Conservation (phyloP, 2,797 vertebrate species). For the Hippoglossus hippoglossus region DNA sequence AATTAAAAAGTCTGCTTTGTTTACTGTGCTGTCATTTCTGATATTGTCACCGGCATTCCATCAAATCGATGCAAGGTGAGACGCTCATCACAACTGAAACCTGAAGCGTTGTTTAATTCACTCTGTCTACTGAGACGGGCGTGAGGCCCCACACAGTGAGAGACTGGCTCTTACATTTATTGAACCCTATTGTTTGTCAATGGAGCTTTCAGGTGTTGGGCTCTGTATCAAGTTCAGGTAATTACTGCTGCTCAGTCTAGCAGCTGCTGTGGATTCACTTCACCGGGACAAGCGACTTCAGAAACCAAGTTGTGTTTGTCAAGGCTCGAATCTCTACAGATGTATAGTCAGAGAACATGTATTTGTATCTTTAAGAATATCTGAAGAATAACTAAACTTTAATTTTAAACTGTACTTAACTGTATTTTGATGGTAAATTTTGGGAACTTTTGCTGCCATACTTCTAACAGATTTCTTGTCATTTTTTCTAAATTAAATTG, state of each 20-base stretch:
- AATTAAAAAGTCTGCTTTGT: constrained; percentile 7
- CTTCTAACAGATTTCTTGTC: too few relatives aligned
- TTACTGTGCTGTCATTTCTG: constrained; percentile 11
- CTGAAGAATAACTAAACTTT: too few relatives aligned
- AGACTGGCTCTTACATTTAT: constrained; percentile 67
- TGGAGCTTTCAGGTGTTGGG: constrained; percentile 62
- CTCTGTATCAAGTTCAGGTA: constrained; percentile 73
- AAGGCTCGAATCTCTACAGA: neutral
- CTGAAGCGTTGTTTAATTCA: constrained; percentile 52
- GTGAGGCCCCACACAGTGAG: constrained; percentile 29
- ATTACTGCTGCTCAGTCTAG: constrained; percentile 66
- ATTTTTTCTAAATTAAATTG: too few relatives aligned
- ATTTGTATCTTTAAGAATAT: too few relatives aligned
- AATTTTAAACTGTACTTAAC: too few relatives aligned
- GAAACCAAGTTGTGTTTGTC: neutral
- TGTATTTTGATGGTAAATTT: too few relatives aligned
- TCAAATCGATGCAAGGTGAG: constrained; percentile 37
- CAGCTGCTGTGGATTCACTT: constrained; percentile 17
- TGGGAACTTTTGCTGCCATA: too few relatives aligned
- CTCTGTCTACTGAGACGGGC: constrained; percentile 35
- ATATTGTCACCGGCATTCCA: constrained; percentile 17
- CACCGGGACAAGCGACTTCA: neutral
- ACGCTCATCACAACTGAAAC: constrained; percentile 44
- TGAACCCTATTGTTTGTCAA: constrained; percentile 55
- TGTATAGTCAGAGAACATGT: too few relatives aligned